Evolutionary conservation across 2,113 vertebrate genomes (phyloP).

Genomic region (Triplophysa rosa): DNA sequence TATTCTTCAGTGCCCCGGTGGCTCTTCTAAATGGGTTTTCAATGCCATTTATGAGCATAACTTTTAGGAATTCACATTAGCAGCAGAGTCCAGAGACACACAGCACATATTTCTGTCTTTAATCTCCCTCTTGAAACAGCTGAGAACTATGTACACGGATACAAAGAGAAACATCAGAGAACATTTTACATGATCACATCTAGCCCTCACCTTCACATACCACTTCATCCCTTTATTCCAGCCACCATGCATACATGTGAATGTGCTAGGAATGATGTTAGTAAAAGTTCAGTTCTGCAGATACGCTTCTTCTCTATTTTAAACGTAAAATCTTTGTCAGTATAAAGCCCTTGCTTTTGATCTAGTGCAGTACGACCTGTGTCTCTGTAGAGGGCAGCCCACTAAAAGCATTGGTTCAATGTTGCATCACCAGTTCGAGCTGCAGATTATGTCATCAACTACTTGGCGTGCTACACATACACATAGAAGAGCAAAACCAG

Average conservation of each 20-base stretch:
- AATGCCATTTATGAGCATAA: neutral
- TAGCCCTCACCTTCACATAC: neutral
- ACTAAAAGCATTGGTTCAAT: conserved; percentile 75
- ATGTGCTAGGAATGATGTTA: neutral
- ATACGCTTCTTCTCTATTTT: conserved; percentile 10
- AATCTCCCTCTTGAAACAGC: conserved; percentile 12
- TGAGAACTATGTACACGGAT: neutral
- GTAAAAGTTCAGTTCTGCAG: conserved; percentile 21
- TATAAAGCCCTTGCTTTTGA: conserved; percentile 64
- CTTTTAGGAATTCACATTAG: conserved; percentile 10
- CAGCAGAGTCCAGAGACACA: neutral
- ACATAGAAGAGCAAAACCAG: neutral
- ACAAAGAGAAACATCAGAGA: conserved; percentile 18
- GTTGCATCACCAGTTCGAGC: conserved; percentile 79
- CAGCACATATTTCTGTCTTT: neutral
- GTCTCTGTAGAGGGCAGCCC: conserved; percentile 73
- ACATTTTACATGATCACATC: neutral
- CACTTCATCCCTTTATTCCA: neutral
- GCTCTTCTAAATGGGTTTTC: neutral
- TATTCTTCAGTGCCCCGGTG: neutral
- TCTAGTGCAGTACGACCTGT: conserved; percentile 70
- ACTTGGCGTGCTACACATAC: conserved; percentile 63
- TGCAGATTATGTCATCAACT: conserved; percentile 75
- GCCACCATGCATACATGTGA: neutral
- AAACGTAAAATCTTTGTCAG: conserved; percentile 43